Base-by-base conservation (phyloP, 2,797 vertebrate genomes). In the Harpagifer antarcticus region DNA sequence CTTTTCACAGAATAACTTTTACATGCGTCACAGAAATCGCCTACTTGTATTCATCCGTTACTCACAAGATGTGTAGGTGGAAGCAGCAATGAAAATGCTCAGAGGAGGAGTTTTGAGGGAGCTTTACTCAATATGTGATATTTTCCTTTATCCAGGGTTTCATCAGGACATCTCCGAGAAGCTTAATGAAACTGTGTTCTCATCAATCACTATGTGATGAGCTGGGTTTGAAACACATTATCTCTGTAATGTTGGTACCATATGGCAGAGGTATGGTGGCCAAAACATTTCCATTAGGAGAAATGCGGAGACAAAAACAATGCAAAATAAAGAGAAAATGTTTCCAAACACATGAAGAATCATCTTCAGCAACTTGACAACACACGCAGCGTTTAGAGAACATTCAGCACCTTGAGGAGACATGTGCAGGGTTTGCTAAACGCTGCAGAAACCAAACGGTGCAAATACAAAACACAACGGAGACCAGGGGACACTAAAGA, bases 1-100 rank as follows among this genome's bases (percentile, higher is more conserved):
- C 11, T n/a, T 59, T 74, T 59, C 15, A 55, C 3, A 42, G 12
- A 52, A 48, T 49, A 48, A 61, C 31, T 58, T 64, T 14, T 19
- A 54, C 37, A 64, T 12, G n/a, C 6, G 7, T 68, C 40, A 31
- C 8, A 23, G 20, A 65, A 64, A 57, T 44, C 49, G 7, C 40
- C 9, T 42, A 5, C 20, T 59, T 15, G 13, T 33, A 27, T 53
- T 42, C 17, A 53, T 45, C 17, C 8, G 14, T 13, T 44, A 0
- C 20, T 57, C 19, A 13, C 59, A 58, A 3, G 37, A 33, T 16
- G 70, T 17, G 12, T 23, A 44, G 19, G 42, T 53, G 54, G 70
- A 57, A 61, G 55, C 44, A 37, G 10, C 31, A 15, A n/a, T 50
- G 16, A 20, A 3, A 10, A 7, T 31, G 20, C 31, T 56, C 31